phyloP scores from a whole-genome alignment of 2,888 invertebrate genomes.

The Ligdia adustata region DNA sequence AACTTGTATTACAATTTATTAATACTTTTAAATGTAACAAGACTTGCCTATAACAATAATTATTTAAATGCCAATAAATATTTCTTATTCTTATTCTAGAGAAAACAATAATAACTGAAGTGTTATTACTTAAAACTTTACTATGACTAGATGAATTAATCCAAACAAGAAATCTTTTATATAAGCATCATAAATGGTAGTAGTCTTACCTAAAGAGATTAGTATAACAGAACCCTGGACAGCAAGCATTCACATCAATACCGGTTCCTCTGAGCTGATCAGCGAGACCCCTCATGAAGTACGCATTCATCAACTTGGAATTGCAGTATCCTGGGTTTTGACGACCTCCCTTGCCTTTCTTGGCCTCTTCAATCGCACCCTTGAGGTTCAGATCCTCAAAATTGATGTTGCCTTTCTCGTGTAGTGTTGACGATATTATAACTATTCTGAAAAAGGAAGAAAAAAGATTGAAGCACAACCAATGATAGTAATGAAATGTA shows the following conservation, averaged over 20 bases:
- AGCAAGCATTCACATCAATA: conserved; percentile 87
- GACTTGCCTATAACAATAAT: too few species aligned
- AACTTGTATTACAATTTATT: too few species aligned
- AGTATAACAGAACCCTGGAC: conserved; percentile 92
- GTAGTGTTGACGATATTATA: conserved; percentile 88
- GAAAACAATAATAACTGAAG: too few species aligned
- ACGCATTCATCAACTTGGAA: conserved; percentile 90
- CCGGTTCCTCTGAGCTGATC: conserved; percentile 79
- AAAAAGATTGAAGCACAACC: neutral
- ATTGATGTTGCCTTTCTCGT: conserved; percentile 87
- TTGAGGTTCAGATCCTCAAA: conserved; percentile 87
- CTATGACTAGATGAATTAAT: too few species aligned
- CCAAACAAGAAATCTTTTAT: too few species aligned
- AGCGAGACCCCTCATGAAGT: conserved; percentile 87
- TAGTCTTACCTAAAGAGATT: conserved; percentile 86
- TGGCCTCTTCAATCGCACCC: conserved; percentile 69
- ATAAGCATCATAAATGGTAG: conserved; percentile 5
- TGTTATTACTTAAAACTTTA: too few species aligned
- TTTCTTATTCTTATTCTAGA: too few species aligned
- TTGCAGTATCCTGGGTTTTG: conserved; percentile 87
- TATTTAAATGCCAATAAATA: too few species aligned
- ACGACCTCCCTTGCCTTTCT: conserved; percentile 54
- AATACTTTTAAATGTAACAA: too few species aligned
- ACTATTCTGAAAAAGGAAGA: conserved; percentile 84
- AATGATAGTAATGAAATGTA: too few species aligned